Evolutionary conservation across 2,797 vertebrate species (phyloP).

Genomic region (Ambastaia sidthimunki): DNA sequence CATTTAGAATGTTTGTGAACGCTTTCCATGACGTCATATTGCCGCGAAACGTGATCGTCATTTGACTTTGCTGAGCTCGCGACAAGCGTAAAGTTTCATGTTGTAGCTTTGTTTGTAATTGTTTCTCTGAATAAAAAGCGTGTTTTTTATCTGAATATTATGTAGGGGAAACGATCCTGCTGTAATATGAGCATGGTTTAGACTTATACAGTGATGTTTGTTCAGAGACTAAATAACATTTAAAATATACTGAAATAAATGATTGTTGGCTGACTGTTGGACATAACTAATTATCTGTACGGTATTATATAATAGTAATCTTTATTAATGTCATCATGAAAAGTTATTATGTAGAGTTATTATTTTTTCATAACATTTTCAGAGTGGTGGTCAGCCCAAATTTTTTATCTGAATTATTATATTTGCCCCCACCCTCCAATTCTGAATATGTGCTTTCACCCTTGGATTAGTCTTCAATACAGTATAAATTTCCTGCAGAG

Average conservation of each 20-base stretch:
- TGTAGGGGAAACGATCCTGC: neutral
- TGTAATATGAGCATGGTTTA: neutral
- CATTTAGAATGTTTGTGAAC: no score
- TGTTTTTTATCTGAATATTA: neutral
- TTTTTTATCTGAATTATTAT: neutral
- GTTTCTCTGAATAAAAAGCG: neutral
- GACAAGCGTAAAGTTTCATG: neutral
- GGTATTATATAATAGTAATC: no score
- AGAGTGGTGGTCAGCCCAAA: neutral
- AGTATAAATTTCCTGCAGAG: slow-evolving; percentile 22
- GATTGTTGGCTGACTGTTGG: no score
- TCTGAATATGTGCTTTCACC: slow-evolving; percentile 13
- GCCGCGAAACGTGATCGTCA: neutral
- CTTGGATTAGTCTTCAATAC: slow-evolving; percentile 13
- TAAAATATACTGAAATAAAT: no score
- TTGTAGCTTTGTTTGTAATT: neutral
- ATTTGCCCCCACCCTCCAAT: slow-evolving; percentile 5
- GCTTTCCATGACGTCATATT: neutral
- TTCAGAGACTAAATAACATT: no score
- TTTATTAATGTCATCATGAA: no score
- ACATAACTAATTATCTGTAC: no score
- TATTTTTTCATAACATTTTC: neutral
- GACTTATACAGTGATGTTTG: no score
- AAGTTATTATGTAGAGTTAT: neutral
- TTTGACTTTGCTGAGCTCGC: no score